phyloP scores from a whole-genome alignment of 2,797 vertebrate species.

The Peromyscus melanophrys region DNA sequence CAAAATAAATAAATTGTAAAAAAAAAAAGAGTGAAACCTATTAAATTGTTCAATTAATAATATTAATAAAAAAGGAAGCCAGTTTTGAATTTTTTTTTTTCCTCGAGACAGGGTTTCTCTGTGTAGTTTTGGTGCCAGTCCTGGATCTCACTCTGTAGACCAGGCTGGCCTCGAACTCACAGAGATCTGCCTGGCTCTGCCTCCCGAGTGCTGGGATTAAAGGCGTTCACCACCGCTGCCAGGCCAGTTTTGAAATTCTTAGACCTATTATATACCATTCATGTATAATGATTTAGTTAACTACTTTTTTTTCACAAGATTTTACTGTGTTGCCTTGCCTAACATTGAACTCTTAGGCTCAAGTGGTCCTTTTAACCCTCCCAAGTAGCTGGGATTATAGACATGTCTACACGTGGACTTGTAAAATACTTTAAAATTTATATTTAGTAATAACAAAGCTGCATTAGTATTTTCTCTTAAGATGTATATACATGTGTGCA shows the following conservation, averaged over 20 bases:
- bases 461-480: neutral
- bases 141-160: no score
- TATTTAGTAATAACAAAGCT: neutral
- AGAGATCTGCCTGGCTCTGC: no score
- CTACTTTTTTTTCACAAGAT: neutral
- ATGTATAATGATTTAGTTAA: constrained; percentile 20
- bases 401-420: neutral
- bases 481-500: neutral
- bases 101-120: no score
- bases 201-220: no score
- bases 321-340: neutral
- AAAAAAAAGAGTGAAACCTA: neutral
- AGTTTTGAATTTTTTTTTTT: neutral
- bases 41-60: neutral
- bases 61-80: neutral
- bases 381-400: neutral
- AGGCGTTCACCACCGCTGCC: no score
- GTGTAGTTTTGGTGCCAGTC: no score
- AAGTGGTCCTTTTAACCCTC: neutral
- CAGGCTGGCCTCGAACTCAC: no score
- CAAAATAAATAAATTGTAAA: neutral
- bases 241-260: constrained; percentile 3
- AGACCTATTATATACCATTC: neutral
- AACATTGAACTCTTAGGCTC: neutral
- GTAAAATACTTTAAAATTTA: constrained; percentile 27